Evolutionary conservation across 2,888 invertebrate species (phyloP).

Genomic region (Ormyrus nitidulus): DNA sequence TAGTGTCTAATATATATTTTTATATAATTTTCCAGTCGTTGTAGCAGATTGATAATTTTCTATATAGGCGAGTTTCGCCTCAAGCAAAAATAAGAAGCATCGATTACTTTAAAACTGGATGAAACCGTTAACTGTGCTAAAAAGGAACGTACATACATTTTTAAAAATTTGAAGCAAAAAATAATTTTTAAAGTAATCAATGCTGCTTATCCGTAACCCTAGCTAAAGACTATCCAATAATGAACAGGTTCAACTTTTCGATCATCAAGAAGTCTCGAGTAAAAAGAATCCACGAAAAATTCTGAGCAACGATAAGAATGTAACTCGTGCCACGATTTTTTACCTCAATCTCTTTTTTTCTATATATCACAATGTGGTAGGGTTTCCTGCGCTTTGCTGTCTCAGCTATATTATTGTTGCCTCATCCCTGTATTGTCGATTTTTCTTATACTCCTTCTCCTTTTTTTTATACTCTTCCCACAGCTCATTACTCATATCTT

Average conservation of each 20-base stretch:
- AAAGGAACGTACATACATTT: not conserved
- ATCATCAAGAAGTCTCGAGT: conserved; percentile 5
- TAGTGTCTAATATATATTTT: conserved; percentile 68
- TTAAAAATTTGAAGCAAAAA: not conserved
- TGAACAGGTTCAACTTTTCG: conserved; percentile 30
- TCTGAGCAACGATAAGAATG: conserved; percentile 46
- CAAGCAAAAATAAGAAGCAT: conserved; percentile 52
- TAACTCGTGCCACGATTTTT: conserved; percentile 48
- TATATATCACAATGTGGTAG: conserved; percentile 72
- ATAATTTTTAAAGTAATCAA: conserved; percentile 45
- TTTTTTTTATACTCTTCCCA: conserved; percentile 57
- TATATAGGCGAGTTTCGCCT: conserved; percentile 44
- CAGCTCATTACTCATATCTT: conserved; percentile 6
- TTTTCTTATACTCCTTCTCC: conserved; percentile 61
- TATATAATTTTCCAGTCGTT: conserved; percentile 68
- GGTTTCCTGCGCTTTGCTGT: conserved; percentile 67
- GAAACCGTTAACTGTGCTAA: conserved; percentile 2
- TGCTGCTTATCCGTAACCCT: conserved; percentile 28
- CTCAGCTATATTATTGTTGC: conserved; percentile 72
- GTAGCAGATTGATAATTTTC: conserved; percentile 64
- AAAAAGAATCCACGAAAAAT: conserved; percentile 37
- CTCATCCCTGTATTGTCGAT: conserved; percentile 76
- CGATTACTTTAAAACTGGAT: conserved; percentile 46
- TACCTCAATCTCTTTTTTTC: conserved; percentile 58
- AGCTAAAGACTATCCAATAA: conserved; percentile 37